Percentiles rank a stretch among this genome's conserved stretches.
Conservation (phyloP, 2,113 vertebrate genomes). For the Spermophilus dauricus region DNA sequence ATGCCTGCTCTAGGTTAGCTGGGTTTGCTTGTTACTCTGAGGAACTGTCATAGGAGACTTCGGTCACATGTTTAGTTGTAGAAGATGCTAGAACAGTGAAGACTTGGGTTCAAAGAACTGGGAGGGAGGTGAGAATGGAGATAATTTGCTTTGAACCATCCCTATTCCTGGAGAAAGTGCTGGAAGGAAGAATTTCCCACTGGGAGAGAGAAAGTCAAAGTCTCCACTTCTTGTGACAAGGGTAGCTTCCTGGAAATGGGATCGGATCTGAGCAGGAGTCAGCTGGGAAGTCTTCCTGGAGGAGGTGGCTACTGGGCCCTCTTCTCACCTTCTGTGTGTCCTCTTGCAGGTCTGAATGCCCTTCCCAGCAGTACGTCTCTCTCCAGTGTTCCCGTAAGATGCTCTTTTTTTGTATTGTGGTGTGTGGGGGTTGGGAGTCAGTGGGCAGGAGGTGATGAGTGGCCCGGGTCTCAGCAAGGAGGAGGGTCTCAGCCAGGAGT, state of each 20-base stretch:
- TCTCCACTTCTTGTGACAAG: neutral
- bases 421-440: neutral
- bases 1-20: neutral
- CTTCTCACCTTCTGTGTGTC: neutral
- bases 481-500: neutral
- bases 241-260: neutral
- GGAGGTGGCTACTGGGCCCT: neutral
- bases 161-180: neutral
- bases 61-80: neutral
- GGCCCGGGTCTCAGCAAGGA: neutral
- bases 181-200: neutral
- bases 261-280: neutral
- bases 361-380: conserved; percentile 84
- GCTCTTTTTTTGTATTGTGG: conserved; percentile 3
- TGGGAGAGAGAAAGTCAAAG: neutral
- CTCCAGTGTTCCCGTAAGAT: conserved; percentile 90
- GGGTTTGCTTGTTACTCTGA: neutral
- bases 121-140: neutral
- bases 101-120: neutral
- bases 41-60: neutral
- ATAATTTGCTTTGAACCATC: neutral
- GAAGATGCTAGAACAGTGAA: neutral
- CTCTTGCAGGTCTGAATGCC: conserved; percentile 85
- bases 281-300: neutral
- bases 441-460: neutral